Evolutionary conservation across 2,888 invertebrate species (phyloP), one percentile per base, ranked within the genome.

Genomic region (Pomacea canaliculata): DNA sequence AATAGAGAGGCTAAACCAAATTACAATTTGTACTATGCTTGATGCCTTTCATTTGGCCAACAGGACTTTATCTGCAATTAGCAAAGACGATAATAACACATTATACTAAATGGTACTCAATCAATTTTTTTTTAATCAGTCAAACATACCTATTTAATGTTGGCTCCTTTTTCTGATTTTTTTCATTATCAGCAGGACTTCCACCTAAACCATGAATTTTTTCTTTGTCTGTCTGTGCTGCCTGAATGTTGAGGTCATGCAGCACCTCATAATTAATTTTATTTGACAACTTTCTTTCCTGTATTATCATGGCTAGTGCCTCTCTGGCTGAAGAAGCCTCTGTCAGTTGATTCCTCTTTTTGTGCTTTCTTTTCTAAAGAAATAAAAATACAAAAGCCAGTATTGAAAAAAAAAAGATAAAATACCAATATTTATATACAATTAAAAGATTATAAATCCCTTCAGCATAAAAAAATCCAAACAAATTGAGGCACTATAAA

Each of bases 221-320:
- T 63, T 37, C 37, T 19, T 12, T 56, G 56, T 19, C 56, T 19
- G n/a, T 48, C 19, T 23, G 49, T 19, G 72, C 19, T 46, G 76
- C 72, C 37, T 60, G 62, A 70, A 37, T n/a, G 63, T 78, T 85
- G 23, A 98, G 92, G 84, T 95, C 95, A 90, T 95, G 96, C 78
- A 99, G 92, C 63, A 98, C 98, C 84, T 99, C 98, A 88, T 99
- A 99, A 91, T 99, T 98, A 76, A 99, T 98, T 93, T 99, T 99
- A 8, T 94, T 94, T 7, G 99, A 99, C 82, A 99, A 95, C 89
- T 96, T 96, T 91, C 97, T 97, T 90, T 98, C 98, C 83, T 95
- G 96, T 37, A 99, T 92, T 94, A 99, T 97, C 92, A 97, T 97
- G 89, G 97, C 96, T 69, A 99, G 97, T 0, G 98, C 98, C 91